Evolutionary conservation across 2,888 invertebrate genomes (phyloP).

Genomic region (Taphrorychus bicolor): DNA sequence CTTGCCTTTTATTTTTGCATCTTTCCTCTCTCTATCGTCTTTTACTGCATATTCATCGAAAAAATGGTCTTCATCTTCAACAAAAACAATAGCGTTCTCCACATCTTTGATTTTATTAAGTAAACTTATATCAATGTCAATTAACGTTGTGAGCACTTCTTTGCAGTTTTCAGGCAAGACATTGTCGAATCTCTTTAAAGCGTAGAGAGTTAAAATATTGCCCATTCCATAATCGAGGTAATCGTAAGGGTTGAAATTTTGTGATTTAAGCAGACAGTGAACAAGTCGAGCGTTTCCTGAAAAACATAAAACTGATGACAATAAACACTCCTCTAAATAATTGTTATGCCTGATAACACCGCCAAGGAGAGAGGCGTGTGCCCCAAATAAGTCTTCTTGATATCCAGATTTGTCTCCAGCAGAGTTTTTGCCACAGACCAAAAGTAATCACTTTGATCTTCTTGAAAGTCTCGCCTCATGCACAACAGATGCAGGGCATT

Average conservation of each 20-base stretch:
- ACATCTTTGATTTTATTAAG: conserved; percentile 47
- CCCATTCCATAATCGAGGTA: conserved; percentile 53
- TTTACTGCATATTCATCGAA: conserved; percentile 4
- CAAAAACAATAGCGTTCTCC: conserved; percentile 53
- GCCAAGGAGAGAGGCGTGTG: conserved; percentile 56
- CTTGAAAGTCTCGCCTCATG: conserved; percentile 53
- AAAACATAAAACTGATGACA: no score
- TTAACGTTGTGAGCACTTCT: conserved; percentile 47
- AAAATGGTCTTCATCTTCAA: conserved; percentile 38
- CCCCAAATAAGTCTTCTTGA: conserved; percentile 52
- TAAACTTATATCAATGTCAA: conserved; percentile 51
- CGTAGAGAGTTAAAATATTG: conserved; percentile 52
- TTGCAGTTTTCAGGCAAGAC: conserved; percentile 46
- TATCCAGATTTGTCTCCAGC: conserved; percentile 42
- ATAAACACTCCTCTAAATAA: no score
- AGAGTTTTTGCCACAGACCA: conserved; percentile 42
- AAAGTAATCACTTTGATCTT: conserved; percentile 46
- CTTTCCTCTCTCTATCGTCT: conserved; percentile 23
- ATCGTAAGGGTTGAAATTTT: conserved; percentile 50
- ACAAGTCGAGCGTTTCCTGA: conserved; percentile 43
- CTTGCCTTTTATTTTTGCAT: no score
- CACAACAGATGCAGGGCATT: conserved; percentile 56
- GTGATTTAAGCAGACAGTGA: conserved; percentile 45
- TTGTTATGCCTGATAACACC: conserved; percentile 53
- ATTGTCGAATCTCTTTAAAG: conserved; percentile 51